phyloP scores from a whole-genome alignment of 2,888 invertebrate genomes.

The Rugalucina vietnamica region DNA sequence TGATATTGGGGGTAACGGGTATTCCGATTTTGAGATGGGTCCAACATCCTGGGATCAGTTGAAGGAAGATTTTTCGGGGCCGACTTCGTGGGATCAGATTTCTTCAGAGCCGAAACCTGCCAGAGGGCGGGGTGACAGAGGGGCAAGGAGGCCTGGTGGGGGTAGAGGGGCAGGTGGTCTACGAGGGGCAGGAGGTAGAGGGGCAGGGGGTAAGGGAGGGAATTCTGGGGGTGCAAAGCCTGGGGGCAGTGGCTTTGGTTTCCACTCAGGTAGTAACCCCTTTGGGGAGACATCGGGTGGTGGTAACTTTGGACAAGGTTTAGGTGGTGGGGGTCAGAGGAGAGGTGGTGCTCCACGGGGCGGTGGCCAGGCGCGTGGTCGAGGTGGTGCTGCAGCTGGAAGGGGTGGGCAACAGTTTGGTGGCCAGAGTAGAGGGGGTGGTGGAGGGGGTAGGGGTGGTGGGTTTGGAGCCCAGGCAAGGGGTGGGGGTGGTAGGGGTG shows the following conservation, averaged over 20 bases:
- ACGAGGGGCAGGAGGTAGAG: background rate
- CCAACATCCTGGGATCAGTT: background rate
- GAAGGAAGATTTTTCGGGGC: background rate
- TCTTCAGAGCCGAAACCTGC: conserved; percentile 6
- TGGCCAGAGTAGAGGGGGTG: background rate
- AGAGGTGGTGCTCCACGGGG: background rate
- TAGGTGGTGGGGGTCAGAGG: background rate
- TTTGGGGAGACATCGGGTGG: too few relatives aligned
- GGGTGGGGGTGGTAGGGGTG: background rate
- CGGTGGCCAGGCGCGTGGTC: conserved; percentile 18
- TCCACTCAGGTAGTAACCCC: too few relatives aligned
- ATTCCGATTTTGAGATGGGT: background rate
- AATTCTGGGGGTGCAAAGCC: too few relatives aligned
- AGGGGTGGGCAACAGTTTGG: background rate
- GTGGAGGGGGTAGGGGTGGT: background rate
- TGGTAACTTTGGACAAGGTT: background rate
- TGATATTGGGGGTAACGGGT: conserved; percentile 7
- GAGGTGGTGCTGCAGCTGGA: background rate
- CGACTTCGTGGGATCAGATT: conserved; percentile 19
- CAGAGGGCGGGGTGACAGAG: conserved; percentile 26
- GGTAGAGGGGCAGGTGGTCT: background rate
- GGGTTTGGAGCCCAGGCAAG: conserved; percentile 41
- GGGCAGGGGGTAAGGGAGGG: background rate
- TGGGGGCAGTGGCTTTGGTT: too few relatives aligned
- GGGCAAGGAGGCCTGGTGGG: conserved; percentile 22